Percentiles rank a stretch among this genome's conserved stretches.
Evolutionary conservation across 2,888 invertebrate species (phyloP).

Genomic region (Gymnosoma rotundatum): DNA sequence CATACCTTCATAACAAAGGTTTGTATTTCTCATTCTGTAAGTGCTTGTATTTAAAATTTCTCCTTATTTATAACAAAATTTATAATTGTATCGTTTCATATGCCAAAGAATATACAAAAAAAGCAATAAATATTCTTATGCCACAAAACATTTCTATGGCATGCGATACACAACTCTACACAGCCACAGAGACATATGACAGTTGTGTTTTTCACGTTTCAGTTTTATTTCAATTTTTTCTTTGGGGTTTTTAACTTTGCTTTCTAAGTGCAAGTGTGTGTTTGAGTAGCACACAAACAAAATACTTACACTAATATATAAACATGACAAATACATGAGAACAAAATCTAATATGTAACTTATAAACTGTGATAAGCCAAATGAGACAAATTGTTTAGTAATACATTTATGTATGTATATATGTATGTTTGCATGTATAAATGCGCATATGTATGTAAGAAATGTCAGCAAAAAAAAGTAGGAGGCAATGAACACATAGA

Average conservation of each 20-base stretch:
- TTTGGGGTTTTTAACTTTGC: slow-evolving; percentile 29
- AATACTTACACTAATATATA: neutral
- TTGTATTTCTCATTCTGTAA: neutral
- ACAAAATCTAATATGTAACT: slow-evolving; percentile 58
- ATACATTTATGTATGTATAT: slow-evolving; percentile 22
- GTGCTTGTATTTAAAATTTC: neutral
- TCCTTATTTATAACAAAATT: slow-evolving; percentile 28
- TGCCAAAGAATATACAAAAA: slow-evolving; percentile 6
- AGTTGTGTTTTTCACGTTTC: slow-evolving; percentile 53
- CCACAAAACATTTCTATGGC: slow-evolving; percentile 58
- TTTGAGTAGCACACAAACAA: slow-evolving; percentile 19
- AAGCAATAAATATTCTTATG: slow-evolving; percentile 43
- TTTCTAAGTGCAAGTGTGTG: slow-evolving; percentile 12
- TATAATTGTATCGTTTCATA: slow-evolving; percentile 31
- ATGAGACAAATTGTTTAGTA: slow-evolving; percentile 66
- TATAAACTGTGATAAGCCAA: slow-evolving; percentile 62
- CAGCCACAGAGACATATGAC: slow-evolving; percentile 37
- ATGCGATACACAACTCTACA: slow-evolving; percentile 23
- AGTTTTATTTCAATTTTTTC: slow-evolving; percentile 14
- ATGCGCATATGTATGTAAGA: neutral
- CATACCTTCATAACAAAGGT: neutral
- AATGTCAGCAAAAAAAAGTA: neutral
- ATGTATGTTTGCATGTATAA: no score
- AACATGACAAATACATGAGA: slow-evolving; percentile 26
- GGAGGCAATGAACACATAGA: no score